A percentile compares a stretch with the other conserved stretches of the same genome.
These are phyloP conservation scores for Cinclus mexicanus DNA, from an alignment of 2,113 vertebrate genomes.

Conservation along the genomic window DNA sequence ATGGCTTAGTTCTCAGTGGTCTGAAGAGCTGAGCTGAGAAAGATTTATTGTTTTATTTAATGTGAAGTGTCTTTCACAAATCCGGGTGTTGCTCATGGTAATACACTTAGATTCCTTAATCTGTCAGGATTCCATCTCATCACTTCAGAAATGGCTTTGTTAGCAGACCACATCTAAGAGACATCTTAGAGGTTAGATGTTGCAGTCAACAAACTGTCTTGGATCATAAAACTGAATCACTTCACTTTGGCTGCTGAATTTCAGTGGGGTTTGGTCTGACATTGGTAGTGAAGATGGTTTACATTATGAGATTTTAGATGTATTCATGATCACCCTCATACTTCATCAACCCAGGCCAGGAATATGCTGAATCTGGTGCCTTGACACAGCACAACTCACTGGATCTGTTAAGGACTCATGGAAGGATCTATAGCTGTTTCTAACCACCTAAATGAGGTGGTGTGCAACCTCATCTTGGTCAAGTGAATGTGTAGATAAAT, in stretches of 20 bases:
- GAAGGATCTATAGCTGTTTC: neutral
- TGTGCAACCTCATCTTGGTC: neutral
- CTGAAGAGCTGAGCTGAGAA: neutral
- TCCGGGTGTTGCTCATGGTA: neutral
- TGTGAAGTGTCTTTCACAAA: neutral
- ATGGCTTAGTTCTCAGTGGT: neutral
- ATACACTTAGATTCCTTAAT: neutral
- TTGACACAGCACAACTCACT: neutral
- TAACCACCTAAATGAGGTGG: neutral
- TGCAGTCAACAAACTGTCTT: neutral
- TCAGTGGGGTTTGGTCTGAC: neutral
- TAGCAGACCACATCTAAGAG: neutral
- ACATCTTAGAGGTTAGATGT: neutral
- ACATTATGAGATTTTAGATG: neutral
- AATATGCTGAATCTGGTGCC: neutral
- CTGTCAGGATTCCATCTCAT: neutral
- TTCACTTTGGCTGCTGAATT: neutral
- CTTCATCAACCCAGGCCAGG: neutral
- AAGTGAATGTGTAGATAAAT: neutral
- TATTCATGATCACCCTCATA: neutral
- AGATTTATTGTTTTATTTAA: neutral
- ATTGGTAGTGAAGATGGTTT: neutral
- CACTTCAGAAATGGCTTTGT: neutral
- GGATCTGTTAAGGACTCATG: neutral
- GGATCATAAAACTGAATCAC: neutral